A percentile compares a stretch with the other conserved stretches of the same genome.
Conservation (phyloP, 2,797 vertebrate genomes). For the Gymnoscopelus braueri region DNA sequence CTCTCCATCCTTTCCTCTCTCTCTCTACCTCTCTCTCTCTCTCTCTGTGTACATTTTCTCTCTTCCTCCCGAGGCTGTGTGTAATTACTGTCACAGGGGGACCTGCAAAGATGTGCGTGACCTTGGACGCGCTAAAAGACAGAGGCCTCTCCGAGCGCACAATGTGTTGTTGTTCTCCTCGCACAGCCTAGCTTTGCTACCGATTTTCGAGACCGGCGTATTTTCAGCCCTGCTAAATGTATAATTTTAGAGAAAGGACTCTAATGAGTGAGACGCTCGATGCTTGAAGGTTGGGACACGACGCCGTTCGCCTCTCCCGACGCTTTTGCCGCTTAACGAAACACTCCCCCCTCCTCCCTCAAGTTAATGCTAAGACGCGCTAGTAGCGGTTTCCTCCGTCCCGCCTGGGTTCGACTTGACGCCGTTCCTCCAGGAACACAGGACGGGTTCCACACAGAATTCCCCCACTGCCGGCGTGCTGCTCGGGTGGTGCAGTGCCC, state of each 20-base stretch:
- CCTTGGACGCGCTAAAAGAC: conserved; percentile 72
- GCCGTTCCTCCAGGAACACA: too few relatives aligned
- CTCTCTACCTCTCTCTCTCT: conserved; percentile 43
- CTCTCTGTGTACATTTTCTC: background rate
- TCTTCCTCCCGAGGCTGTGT: conserved; percentile 61
- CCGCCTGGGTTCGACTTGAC: too few relatives aligned
- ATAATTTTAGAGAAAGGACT: background rate
- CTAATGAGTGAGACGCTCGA: too few relatives aligned
- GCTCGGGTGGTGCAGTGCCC: too few relatives aligned
- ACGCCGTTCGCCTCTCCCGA: too few relatives aligned
- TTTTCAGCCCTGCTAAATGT: conserved; percentile 52
- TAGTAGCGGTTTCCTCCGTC: too few relatives aligned
- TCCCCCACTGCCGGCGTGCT: too few relatives aligned
- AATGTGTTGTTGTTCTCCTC: background rate
- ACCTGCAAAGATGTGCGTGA: conserved; percentile 70
- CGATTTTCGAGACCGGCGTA: conserved; percentile 27
- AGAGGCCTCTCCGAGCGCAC: conserved; percentile 62
- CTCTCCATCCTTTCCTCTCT: conserved; percentile 22
- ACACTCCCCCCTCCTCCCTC: too few relatives aligned
- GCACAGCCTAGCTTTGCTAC: conserved; percentile 29
- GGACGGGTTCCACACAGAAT: too few relatives aligned
- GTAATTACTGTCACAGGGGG: conserved; percentile 79
- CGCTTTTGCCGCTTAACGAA: too few relatives aligned
- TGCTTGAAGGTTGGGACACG: too few relatives aligned
- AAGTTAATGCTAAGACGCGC: too few relatives aligned